Evolutionary conservation across 2,113 vertebrate genomes (phyloP).

Genomic region (Perca fluviatilis): DNA sequence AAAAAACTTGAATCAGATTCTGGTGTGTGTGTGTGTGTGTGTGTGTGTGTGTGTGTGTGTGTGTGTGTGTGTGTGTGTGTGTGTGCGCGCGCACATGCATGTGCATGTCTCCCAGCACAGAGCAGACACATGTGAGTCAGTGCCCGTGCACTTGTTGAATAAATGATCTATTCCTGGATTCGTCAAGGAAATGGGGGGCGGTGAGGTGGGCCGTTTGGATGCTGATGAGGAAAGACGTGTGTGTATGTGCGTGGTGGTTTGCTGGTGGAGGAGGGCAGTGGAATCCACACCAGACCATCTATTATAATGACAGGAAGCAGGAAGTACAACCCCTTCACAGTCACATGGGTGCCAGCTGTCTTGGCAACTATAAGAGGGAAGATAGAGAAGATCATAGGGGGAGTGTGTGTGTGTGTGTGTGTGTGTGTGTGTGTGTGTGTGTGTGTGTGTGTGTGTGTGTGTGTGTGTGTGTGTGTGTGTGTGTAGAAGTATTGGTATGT

Average conservation of each 20-base stretch:
- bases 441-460: neutral
- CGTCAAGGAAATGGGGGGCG: slow-evolving; percentile 64
- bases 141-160: slow-evolving; percentile 84
- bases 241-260: slow-evolving; percentile 48
- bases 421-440: slow-evolving; percentile 8
- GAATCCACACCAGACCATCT: slow-evolving; percentile 75
- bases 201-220: slow-evolving; percentile 51
- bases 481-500: slow-evolving; percentile 33
- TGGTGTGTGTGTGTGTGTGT: neutral
- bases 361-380: slow-evolving; percentile 55
- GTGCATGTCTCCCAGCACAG: slow-evolving; percentile 27
- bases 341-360: slow-evolving; percentile 81
- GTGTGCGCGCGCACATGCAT: neutral
- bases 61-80: neutral
- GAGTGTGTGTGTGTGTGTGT: slow-evolving; percentile 16
- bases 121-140: slow-evolving; percentile 73
- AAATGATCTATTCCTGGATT: slow-evolving; percentile 88
- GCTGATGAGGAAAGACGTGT: slow-evolving; percentile 61
- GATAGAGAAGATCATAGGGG: slow-evolving; percentile 63
- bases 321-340: slow-evolving; percentile 82
- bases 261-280: slow-evolving; percentile 46
- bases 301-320: slow-evolving; percentile 95
- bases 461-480: slow-evolving; percentile 15
- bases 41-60: slow-evolving; percentile 4
- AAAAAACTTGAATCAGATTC: neutral